Percentiles rank a stretch among this genome's conserved stretches.
Evolutionary conservation across 2,888 invertebrate species (phyloP).

Genomic region (Sylvicola cinctus): DNA sequence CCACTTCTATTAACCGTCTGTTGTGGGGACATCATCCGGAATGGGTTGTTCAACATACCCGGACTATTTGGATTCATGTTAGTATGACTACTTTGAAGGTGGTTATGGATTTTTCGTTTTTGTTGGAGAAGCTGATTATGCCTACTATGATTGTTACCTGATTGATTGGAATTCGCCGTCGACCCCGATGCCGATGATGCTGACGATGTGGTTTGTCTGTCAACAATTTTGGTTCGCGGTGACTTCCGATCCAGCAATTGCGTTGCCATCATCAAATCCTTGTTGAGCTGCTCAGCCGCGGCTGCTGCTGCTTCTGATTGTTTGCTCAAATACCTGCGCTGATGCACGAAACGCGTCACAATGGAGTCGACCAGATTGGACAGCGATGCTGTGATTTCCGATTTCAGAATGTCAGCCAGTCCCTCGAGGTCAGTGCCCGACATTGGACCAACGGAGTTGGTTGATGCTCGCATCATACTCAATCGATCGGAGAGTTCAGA

Average conservation of each 20-base stretch:
- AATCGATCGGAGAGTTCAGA: conserved; percentile 54
- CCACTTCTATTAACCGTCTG: neutral
- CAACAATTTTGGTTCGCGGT: conserved; percentile 34
- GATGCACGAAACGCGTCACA: conserved; percentile 65
- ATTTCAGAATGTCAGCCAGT: conserved; percentile 77
- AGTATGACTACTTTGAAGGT: neutral
- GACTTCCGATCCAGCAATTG: conserved; percentile 68
- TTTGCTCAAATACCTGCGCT: conserved; percentile 52
- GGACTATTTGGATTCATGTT: neutral
- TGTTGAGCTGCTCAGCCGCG: conserved; percentile 67
- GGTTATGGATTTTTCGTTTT: too few relatives aligned
- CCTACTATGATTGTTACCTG: conserved; percentile 22
- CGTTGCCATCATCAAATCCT: conserved; percentile 63
- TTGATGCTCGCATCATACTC: conserved; percentile 49
- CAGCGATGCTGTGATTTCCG: conserved; percentile 68
- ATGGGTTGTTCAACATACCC: conserved; percentile 1
- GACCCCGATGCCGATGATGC: conserved; percentile 2
- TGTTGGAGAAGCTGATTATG: too few relatives aligned
- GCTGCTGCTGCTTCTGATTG: conserved; percentile 59
- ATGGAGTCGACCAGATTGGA: conserved; percentile 75
- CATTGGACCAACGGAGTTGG: conserved; percentile 42
- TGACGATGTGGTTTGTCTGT: conserved; percentile 12
- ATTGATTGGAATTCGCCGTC: conserved; percentile 7
- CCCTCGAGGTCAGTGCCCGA: conserved; percentile 68
- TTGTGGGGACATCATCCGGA: neutral